Base-by-base conservation (phyloP, 2,113 vertebrate genomes). In the Toxotes jaculatrix region DNA sequence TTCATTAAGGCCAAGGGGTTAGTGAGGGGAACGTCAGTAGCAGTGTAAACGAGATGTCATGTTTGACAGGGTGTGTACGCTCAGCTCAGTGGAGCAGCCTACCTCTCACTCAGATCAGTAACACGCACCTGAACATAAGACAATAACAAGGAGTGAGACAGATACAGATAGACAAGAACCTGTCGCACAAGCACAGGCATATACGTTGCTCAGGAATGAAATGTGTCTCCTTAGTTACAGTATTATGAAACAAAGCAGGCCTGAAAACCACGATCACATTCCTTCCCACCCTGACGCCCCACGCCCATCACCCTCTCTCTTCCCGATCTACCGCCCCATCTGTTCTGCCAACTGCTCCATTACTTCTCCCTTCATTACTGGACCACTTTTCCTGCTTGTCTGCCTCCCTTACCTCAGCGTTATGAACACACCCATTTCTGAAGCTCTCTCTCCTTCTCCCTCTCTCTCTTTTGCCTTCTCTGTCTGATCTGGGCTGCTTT, bases 161-260 rank as follows among this genome's bases (percentile, higher is more conserved):
- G 23, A 64, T 51, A 31, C 38, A 17, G 77, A 72, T 57, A 73
- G 70, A 83, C 85, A 64, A 72, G 74, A 82, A 88, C 88, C 88
- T 89, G 89, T 90, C 88, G 68, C 89, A 89, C 86, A 89, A 79
- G 85, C 86, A 77, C 71, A 38, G 85, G 51, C 88, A 83, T 69
- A 87, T 74, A 74, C 63, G 16, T 74, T 62, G 47, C 68, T 88
- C 74, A 76, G 82, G 81, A 91, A 85, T 88, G 71, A 92, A 88
- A 82, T 13, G 32, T 83, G 87, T 88, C 88, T 92, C 88, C 89
- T 77, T 88, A 85, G 91, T 78, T 91, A 93, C 89, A 88, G 84
- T 89, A 85, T 85, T 90, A 91, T 83, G 77, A 92, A 94, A 90
- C 89, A 93, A 91, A 93, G 91, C 88, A 91, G 88, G 84, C 79